phyloP scores from a whole-genome alignment of 2,888 invertebrate species.

The Lingula anatina region DNA sequence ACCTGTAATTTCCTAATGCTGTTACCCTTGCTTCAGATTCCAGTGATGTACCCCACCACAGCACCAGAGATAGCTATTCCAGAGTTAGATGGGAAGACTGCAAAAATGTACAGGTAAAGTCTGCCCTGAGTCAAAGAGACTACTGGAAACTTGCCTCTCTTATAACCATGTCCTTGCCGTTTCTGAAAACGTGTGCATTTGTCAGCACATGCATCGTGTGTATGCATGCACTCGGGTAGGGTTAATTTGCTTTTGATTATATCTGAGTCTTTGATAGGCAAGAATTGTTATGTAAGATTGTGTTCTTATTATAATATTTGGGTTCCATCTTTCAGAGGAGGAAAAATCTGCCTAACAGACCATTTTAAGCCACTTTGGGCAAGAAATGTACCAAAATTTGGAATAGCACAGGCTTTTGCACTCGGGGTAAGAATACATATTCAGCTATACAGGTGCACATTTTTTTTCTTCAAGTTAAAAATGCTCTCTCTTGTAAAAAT shows the following conservation, averaged over 20 bases:
- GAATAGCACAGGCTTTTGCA: slow-evolving; percentile 98
- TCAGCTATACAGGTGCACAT: not conserved
- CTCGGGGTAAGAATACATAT: slow-evolving; percentile 70
- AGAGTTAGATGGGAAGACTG: slow-evolving; percentile 84
- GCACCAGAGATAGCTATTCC: slow-evolving; percentile 93
- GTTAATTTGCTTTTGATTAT: no score
- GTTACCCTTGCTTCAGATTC: slow-evolving; percentile 64
- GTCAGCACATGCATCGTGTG: no score
- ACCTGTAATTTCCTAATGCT: slow-evolving; percentile 46
- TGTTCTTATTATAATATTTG: no score
- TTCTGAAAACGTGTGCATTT: no score
- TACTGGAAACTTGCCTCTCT: no score
- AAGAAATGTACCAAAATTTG: slow-evolving; percentile 94
- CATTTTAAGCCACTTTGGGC: slow-evolving; percentile 99
- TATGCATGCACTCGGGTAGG: no score
- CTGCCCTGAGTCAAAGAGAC: no score
- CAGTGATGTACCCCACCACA: slow-evolving; percentile 93
- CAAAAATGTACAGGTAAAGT: slow-evolving; percentile 67
- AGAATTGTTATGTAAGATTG: no score
- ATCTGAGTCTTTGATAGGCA: no score
- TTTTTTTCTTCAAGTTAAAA: no score
- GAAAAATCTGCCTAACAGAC: slow-evolving; percentile 96
- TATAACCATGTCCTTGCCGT: no score
- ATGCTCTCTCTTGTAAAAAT: no score
- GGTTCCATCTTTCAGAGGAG: slow-evolving; percentile 64